Percentiles rank a stretch among this genome's conserved stretches.
These are phyloP conservation scores for Corapipo altera DNA, from an alignment of 2,113 vertebrate species.

Conservation along the genomic window DNA sequence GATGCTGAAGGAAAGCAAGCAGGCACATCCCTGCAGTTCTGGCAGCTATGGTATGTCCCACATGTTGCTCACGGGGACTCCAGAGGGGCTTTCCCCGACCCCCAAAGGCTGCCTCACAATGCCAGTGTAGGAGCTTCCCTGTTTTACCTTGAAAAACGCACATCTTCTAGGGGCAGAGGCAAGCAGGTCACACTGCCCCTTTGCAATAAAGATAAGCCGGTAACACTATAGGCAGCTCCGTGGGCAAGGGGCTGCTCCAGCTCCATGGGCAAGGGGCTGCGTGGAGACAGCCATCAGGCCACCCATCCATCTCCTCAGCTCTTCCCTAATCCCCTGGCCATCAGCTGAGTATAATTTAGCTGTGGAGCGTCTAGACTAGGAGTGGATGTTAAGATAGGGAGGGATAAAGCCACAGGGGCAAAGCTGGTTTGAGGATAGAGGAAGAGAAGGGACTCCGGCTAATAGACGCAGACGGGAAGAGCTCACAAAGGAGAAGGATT, in stretches of 20 bases:
- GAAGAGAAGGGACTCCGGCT: background rate
- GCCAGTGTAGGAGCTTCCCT: background rate
- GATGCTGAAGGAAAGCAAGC: background rate
- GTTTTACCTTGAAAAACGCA: background rate
- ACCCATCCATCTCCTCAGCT: background rate
- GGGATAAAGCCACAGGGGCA: background rate
- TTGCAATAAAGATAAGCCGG: background rate
- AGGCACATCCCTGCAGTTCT: background rate
- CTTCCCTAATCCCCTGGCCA: background rate
- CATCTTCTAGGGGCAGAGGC: fast-evolving
- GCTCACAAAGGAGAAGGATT: background rate
- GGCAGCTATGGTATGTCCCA: background rate
- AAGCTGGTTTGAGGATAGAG: background rate
- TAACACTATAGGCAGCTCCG: fast-evolving
- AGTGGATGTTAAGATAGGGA: background rate
- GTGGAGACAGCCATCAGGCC: background rate
- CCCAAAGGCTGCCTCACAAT: background rate
- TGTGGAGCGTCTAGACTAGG: background rate
- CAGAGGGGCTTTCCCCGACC: fast-evolving
- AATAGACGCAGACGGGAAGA: background rate
- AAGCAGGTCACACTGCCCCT: background rate
- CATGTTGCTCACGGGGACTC: background rate
- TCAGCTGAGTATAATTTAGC: background rate
- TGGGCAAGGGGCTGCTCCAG: background rate
- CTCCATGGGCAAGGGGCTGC: background rate